Base-by-base conservation (phyloP, 2,888 invertebrate species). In the Chromoteleia sp. region DNA sequence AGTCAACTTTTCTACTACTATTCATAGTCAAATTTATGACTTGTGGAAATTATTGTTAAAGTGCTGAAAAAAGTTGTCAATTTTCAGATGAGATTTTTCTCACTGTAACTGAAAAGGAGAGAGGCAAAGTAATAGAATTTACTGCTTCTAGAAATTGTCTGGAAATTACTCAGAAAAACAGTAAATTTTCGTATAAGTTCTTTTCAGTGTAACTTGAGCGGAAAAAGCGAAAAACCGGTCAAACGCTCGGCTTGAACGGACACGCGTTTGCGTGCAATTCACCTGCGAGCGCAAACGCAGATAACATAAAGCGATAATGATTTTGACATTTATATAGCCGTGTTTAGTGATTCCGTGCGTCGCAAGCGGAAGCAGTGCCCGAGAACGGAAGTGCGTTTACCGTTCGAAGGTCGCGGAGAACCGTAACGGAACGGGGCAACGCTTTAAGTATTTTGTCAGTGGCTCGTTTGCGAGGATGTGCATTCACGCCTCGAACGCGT, bases 371-470 rank as follows among this genome's bases (percentile, higher is more conserved):
- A 82, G 78, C 71, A 39, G 52, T 68, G 76, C 50, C 48, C 73
- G 68, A 30, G 54, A 68, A 59, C 78, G 82, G 82, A 82, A 82
- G 74, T 79, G 81, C 76, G 75, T 81, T 81, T 81, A 82, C 82
- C 82, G 82, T 82, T 82, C 75, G 82, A 82, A 61, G 78, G 70
- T 67, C 71, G 74, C 75, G 78, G 75, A 78, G 70, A 78, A 82
- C 65, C 82, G 82, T 82, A 82, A 82, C 78, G 78, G 65, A 77
- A 65, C 80, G 75, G 61, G 68, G 70, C 70, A 61, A 33, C 43
- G 82, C 59, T 76, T 78, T 74, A 82, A 78, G 82, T 78, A 76
- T 78, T 82, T 82, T 82, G 82, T 82, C 67, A 74, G 61, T 56
- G 73, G 48, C 67, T 79, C 73, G 78, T 73, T 73, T 45, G 45